phyloP scores from a whole-genome alignment of 1,140 invertebrate genomes.

The Euwallacea fornicatus region DNA sequence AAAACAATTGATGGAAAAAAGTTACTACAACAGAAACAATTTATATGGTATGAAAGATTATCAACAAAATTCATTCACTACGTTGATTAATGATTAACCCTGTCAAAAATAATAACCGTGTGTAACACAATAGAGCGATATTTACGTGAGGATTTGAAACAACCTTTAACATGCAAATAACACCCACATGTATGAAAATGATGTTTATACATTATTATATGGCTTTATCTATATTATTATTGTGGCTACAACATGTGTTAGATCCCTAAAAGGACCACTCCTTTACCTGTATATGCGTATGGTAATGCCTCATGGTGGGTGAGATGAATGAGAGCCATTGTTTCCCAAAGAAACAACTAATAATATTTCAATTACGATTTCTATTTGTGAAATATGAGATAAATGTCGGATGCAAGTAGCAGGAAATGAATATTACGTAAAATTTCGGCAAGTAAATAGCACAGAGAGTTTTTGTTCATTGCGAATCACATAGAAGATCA shows the following conservation, averaged over 20 bases:
- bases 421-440: too few species aligned
- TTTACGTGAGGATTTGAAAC: conserved; percentile 27
- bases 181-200: conserved; percentile 37
- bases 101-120: conserved; percentile 23
- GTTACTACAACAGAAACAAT: neutral
- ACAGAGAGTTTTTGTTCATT: too few species aligned
- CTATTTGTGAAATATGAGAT: neutral
- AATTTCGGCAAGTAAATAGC: too few species aligned
- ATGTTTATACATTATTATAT: conserved; percentile 42
- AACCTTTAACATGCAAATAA: conserved; percentile 40
- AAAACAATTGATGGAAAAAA: too few species aligned
- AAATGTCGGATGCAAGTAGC: neutral
- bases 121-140: conserved; percentile 22
- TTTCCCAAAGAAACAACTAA: neutral
- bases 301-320: neutral
- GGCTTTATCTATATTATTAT: conserved; percentile 43
- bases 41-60: conserved; percentile 1
- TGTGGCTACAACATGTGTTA: conserved; percentile 38
- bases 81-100: conserved; percentile 22
- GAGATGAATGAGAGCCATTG: conserved; percentile 1
- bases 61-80: neutral
- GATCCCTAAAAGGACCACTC: conserved; percentile 31
- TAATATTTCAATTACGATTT: neutral
- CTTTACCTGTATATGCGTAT: conserved; percentile 17
- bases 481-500: too few species aligned